Evolutionary conservation across 2,113 vertebrate species (phyloP).

Genomic region (Herpetotheres cachinnans): DNA sequence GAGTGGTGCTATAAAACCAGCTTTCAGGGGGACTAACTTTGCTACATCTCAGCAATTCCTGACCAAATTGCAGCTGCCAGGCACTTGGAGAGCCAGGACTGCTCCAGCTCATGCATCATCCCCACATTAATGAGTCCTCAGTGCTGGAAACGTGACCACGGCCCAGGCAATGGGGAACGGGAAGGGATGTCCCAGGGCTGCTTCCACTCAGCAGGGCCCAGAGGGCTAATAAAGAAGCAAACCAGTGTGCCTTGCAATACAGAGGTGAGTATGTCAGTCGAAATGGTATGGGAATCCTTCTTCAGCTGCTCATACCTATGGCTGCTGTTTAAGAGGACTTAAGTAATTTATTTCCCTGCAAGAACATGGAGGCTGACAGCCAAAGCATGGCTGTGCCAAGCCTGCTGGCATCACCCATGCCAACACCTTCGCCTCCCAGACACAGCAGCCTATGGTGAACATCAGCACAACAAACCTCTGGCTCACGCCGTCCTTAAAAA

Average conservation of each 20-base stretch:
- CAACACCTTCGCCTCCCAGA: not conserved
- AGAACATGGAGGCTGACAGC: not conserved
- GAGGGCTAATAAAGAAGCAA: not conserved
- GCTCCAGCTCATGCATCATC: not conserved
- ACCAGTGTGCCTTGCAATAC: not conserved
- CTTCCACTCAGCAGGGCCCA: not conserved
- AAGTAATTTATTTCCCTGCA: not conserved
- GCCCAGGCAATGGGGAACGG: not conserved
- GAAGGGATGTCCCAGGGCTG: not conserved
- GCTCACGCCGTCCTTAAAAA: not conserved
- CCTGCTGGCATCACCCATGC: not conserved
- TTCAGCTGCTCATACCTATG: not conserved
- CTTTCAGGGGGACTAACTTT: not conserved
- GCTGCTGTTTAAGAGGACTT: not conserved
- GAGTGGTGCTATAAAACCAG: not conserved
- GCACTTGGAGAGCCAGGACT: not conserved
- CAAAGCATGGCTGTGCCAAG: not conserved
- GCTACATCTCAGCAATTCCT: slow-evolving; percentile 3
- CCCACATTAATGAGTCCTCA: not conserved
- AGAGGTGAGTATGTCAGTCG: not conserved
- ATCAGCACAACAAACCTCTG: not conserved
- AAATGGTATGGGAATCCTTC: not conserved
- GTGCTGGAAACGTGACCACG: not conserved
- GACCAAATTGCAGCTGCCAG: not conserved
- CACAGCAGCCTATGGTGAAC: not conserved